phyloP scores from a whole-genome alignment of 1,140 invertebrate species.

The Drosophila aff. region DNA sequence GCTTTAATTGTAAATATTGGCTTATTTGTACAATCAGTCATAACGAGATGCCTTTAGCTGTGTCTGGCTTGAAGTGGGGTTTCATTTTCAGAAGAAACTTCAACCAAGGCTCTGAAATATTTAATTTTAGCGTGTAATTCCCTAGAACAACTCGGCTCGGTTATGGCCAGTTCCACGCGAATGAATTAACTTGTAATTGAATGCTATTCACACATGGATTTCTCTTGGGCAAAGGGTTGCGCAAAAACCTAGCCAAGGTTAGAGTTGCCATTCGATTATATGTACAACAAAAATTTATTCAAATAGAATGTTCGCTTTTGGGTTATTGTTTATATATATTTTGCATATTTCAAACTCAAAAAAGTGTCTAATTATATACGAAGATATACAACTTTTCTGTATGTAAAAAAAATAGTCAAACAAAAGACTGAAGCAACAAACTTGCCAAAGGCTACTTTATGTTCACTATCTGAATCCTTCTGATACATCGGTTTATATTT shows the following conservation, averaged over 20 bases:
- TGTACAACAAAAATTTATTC: not conserved
- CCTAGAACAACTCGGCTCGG: conserved; percentile 13
- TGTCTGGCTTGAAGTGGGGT: conserved; percentile 11
- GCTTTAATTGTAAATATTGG: conserved; percentile 50
- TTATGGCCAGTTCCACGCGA: conserved; percentile 16
- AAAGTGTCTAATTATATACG: not conserved
- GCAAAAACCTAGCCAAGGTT: conserved; percentile 12
- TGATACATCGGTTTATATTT: not conserved
- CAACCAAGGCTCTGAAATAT: conserved; percentile 10
- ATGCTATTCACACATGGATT: conserved; percentile 19
- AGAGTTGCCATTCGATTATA: conserved; percentile 23
- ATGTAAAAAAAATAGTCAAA: not conserved
- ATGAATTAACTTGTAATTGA: conserved; percentile 35
- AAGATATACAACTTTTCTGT: no score
- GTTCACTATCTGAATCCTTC: not conserved
- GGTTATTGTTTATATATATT: no score
- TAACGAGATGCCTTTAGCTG: conserved; percentile 9
- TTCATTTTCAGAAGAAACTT: conserved; percentile 35
- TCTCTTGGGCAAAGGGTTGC: conserved; percentile 14
- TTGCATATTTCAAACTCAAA: not conserved
- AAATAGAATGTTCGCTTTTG: not conserved
- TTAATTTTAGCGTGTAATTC: conserved; percentile 23
- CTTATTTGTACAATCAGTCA: conserved; percentile 43
- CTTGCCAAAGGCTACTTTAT: not conserved
- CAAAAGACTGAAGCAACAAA: not conserved